These are phyloP conservation scores for Chrysaora quinquecirrha DNA, from an alignment of 30 jellyfish, hydroid and myxozoan species.

Conservation along the genomic window DNA sequence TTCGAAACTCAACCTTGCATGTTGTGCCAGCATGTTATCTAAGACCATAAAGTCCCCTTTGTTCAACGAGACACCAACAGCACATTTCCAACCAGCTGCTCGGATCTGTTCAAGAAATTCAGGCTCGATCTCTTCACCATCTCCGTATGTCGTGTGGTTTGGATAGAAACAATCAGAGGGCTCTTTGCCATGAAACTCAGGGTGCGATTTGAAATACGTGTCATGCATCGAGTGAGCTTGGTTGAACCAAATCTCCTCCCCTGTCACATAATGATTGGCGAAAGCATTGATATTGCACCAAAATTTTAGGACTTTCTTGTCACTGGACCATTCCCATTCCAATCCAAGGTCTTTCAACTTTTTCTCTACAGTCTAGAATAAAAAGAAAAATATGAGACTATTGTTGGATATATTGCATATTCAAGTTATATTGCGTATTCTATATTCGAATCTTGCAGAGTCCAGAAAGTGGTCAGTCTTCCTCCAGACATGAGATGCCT, in stretches of 20 bases:
- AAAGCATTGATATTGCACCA: constrained; percentile 54
- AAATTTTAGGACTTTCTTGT: constrained; percentile 16
- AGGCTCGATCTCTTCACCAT: constrained; percentile 91
- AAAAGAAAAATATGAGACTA: background rate
- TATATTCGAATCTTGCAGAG: background rate
- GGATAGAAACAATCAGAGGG: constrained; percentile 60
- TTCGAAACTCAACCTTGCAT: constrained; percentile 67
- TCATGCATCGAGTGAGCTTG: constrained; percentile 79
- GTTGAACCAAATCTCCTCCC: constrained; percentile 85
- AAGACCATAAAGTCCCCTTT: constrained; percentile 68
- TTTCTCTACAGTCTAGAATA: constrained; percentile 55
- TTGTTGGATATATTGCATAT: background rate
- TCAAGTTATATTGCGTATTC: background rate
- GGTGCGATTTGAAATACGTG: constrained; percentile 75
- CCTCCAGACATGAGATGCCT: too few relatives aligned
- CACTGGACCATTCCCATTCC: constrained; percentile 74
- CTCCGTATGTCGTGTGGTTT: constrained; percentile 81
- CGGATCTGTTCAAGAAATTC: constrained; percentile 69
- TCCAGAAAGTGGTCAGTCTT: too few relatives aligned
- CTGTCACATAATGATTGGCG: constrained; percentile 70
- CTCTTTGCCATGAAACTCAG: constrained; percentile 42
- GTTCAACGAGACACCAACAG: constrained; percentile 83
- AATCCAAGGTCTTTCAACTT: constrained; percentile 49
- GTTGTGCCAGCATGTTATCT: constrained; percentile 85
- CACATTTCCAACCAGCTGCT: constrained; percentile 74